These are phyloP conservation scores for Pachyseris speciosa DNA, from an alignment of 64 coral and sea anemone species.

Conservation along the genomic window DNA sequence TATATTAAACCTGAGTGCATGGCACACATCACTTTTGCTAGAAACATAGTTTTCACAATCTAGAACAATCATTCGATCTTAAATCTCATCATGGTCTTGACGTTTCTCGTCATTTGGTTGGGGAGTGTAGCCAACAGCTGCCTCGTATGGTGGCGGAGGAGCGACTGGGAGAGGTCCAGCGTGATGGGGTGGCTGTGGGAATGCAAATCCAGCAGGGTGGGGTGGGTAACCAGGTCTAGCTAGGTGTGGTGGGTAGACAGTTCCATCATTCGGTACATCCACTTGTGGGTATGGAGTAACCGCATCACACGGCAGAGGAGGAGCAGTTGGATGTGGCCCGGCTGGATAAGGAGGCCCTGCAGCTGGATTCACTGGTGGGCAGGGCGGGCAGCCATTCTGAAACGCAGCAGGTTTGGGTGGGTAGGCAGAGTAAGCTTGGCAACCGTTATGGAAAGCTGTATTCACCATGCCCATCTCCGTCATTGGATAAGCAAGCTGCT, in stretches of 20 bases:
- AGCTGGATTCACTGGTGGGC: neutral
- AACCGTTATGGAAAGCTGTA: neutral
- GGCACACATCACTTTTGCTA: no score
- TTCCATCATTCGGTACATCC: neutral
- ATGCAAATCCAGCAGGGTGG: neutral
- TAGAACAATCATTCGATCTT: no score
- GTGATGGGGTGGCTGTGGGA: neutral
- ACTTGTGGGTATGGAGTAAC: neutral
- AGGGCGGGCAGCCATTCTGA: neutral
- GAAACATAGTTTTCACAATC: no score
- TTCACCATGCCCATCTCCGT: neutral
- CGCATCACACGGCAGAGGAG: neutral
- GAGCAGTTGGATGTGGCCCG: neutral
- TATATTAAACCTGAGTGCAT: no score
- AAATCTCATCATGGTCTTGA: neutral
- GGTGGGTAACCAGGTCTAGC: neutral
- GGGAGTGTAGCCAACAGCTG: neutral
- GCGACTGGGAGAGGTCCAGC: neutral
- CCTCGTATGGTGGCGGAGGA: neutral
- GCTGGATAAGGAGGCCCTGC: neutral
- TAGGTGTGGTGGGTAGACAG: neutral
- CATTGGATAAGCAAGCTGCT: neutral
- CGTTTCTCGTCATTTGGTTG: neutral
- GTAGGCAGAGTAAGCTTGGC: no score
- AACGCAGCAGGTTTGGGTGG: no score